Evolutionary conservation across 1,140 invertebrate genomes (phyloP), one percentile per base, ranked within the genome.

Genomic region (Phortica variegata): DNA sequence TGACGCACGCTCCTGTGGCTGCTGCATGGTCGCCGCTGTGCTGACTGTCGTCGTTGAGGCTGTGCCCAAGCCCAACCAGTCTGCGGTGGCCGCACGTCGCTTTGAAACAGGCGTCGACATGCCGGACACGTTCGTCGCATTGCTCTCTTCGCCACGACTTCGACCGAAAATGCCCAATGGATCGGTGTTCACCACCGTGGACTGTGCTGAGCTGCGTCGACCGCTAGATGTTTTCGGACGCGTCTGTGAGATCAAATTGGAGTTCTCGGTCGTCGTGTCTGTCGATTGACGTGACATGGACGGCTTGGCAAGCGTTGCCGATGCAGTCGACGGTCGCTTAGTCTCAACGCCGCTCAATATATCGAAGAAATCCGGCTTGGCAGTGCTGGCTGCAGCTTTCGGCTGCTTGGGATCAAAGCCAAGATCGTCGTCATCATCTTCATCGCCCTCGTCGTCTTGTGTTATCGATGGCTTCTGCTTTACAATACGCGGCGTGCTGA

Each of bases 391-490:
- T 2, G 56, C 56, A 23, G 58, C 58, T 34, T 75, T 75, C 2
- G 73, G 73, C 3, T 63, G 56, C 36, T 70, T 75, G 2, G 74
- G 74, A 61, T 76, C 74, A 19, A 76, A 76, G 5, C 74, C 74
- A 20, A 76, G 43, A 33, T 76, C 74, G 45, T 73, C 69, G 36
- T 74, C 68, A 5, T 74, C 69, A 10, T 63, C 62, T 38, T 72
- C 65, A 10, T 31, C 39, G 9, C 12, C 20, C n/a, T n/a, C n/a
- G n/a, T n/a, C 16, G 12, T 68, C 55, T 48, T 59, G 41, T 3
- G 65, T 69, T 1, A 68, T 46, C 1, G 63, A 68, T 5, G 63
- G 63, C n/a, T 68, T 68, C 19, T 68, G 63, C 29, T 65, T 68
- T 2, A 71, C 58, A 33, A 70, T 70, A 2, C 58, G 63, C 2